A percentile compares a stretch with the other conserved stretches of the same genome.
Conservation (phyloP, 2,888 invertebrate species). For the Hirtodrosophila confusa region DNA sequence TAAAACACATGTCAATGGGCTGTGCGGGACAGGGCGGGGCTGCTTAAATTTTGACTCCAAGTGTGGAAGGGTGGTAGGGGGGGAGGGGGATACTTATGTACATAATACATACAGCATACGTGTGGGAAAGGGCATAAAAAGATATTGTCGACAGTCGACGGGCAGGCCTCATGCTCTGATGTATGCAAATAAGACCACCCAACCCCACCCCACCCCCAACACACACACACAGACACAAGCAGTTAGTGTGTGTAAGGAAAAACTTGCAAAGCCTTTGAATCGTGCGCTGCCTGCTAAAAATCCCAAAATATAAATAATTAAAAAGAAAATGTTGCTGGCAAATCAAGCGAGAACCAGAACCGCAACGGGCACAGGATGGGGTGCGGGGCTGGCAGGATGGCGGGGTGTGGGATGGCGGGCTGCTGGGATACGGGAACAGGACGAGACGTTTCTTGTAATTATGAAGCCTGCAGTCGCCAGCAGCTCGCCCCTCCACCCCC, state of each 20-base stretch:
- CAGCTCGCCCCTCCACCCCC: neutral
- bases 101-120: conserved; percentile 17
- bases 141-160: conserved; percentile 65
- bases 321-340: conserved; percentile 80
- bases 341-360: conserved; percentile 66
- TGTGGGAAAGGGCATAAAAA: conserved; percentile 63
- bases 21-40: conserved; percentile 2
- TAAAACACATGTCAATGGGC: conserved; percentile 74
- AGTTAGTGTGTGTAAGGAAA: conserved; percentile 17
- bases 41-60: conserved; percentile 3
- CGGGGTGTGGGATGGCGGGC: neutral
- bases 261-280: conserved; percentile 69
- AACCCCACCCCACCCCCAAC: conserved; percentile 23
- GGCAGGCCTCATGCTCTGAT: conserved; percentile 60
- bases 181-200: conserved; percentile 73
- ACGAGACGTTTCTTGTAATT: conserved; percentile 45
- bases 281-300: conserved; percentile 74
- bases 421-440: conserved; percentile 1
- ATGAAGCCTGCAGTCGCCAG: conserved; percentile 27
- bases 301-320: conserved; percentile 80
- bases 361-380: neutral
- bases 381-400: too few species aligned
- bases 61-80: conserved; percentile 4
- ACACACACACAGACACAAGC: conserved; percentile 24
- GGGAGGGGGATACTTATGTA: conserved; percentile 13